A percentile compares a stretch with the other conserved stretches of the same genome.
These are phyloP conservation scores for Pentamera pediparva DNA, from an alignment of 53 echinoderm and acorn worm species.

Conservation along the genomic window DNA sequence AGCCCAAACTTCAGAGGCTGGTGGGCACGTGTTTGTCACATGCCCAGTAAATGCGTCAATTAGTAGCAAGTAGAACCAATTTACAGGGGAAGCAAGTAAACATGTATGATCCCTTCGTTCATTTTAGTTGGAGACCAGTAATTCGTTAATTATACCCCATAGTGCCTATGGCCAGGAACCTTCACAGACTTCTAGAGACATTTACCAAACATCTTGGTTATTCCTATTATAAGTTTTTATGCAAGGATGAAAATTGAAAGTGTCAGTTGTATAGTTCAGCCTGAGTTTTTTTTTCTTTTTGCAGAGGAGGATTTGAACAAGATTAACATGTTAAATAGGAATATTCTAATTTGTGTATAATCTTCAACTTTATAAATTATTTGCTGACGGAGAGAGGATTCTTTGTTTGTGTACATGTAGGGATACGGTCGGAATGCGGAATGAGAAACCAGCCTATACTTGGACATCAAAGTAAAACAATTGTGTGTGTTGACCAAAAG, in stretches of 20 bases:
- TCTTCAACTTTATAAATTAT: constrained; percentile 22
- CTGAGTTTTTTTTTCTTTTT: constrained; percentile 6
- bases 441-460: constrained; percentile 1
- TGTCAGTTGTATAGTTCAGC: constrained; percentile 22
- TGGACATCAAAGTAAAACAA: neutral
- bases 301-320: constrained; percentile 3
- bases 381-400: neutral
- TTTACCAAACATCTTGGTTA: neutral
- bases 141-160: too few relatives aligned
- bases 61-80: constrained; percentile 19
- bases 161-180: neutral
- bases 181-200: neutral
- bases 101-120: too few relatives aligned
- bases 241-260: constrained; percentile 25
- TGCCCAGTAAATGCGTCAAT: neutral
- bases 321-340: constrained; percentile 19
- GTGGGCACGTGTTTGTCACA: too few relatives aligned
- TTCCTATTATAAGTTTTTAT: neutral
- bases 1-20: too few relatives aligned
- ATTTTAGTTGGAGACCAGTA: too few relatives aligned
- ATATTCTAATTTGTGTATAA: constrained; percentile 20
- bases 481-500: neutral
- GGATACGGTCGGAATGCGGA: constrained; percentile 8
- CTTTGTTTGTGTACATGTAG: neutral
- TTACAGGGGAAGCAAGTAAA: constrained; percentile 33